Base-by-base conservation (phyloP, 2,797 vertebrate species). In the Spea hammondii region DNA sequence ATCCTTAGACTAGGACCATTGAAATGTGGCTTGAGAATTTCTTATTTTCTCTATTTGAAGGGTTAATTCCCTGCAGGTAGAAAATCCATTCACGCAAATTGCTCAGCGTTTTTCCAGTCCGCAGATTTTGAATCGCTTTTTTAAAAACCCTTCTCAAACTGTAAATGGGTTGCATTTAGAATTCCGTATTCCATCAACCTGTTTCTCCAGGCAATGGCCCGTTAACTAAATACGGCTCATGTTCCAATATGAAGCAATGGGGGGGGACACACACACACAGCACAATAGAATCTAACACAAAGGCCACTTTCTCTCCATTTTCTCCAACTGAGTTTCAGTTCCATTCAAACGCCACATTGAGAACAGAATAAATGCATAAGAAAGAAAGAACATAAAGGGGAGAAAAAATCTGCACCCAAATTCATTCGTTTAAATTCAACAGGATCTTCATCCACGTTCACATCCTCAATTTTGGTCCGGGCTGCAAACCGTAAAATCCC, bases 11-110 rank as follows among this genome's bases (percentile, higher is more conserved):
- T 77, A 54, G 72, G 82, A 10, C 62, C 4, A 57, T 76, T 65
- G 46, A 54, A 48, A 46, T 46, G 57, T 77, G 82, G 45, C 10
- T 53, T 1, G 10, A 53, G 10, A 53, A 1, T 7, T 7, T 53
- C 2, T 12, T 54, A 1, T 54, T 54, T 54, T 54, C 2, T 54
- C 17, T 17, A 0, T 54, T 54, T 2, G 88, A 83, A 89, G 92
- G 91, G 94, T 94, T 93, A 95, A 95, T 92, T 66, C 92, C 91
- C 83, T 83, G 85, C 86, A 90, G 89, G 85, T 88, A 86, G 32
- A 88, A 89, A 87, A 57, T 51, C 86, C 89, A 89, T 87, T 86
- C 86, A 86, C 86, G 84, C 87, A 85, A 70, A 89, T 86, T 86
- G 79, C 84, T 88, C 86, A 91, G 88, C 88, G 86, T 91, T 92